Evolutionary conservation across 1,140 invertebrate genomes (phyloP).

Genomic region (Pinna nobilis): DNA sequence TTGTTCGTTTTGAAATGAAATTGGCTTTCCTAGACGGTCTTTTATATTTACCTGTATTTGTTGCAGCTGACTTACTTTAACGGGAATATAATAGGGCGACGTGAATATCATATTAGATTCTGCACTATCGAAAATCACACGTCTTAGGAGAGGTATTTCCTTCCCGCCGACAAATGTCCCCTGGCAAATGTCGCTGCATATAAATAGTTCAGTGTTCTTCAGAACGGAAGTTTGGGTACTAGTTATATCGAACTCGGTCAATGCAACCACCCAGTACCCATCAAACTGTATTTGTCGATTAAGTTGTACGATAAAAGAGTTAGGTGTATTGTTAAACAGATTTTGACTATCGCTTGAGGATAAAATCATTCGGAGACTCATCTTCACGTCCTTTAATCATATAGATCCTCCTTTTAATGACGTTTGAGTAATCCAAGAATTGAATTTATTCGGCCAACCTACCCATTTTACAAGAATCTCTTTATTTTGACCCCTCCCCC

Average conservation of each 20-base stretch:
- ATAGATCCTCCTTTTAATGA: not conserved
- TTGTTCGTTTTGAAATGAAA: slow-evolving; percentile 8
- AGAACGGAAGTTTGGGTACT: not conserved
- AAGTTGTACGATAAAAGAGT: slow-evolving; percentile 21
- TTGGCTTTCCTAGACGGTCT: not conserved
- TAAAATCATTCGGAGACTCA: slow-evolving; percentile 17
- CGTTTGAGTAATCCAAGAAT: slow-evolving; percentile 1
- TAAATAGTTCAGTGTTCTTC: slow-evolving; percentile 12
- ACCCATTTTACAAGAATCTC: not conserved
- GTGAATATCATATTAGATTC: slow-evolving; percentile 5
- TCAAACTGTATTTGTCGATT: not conserved
- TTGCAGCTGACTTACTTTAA: not conserved
- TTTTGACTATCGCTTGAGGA: not conserved
- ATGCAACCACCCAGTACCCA: slow-evolving; percentile 7
- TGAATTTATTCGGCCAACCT: slow-evolving; percentile 9
- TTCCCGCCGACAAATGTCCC: slow-evolving; percentile 16
- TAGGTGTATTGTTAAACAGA: slow-evolving; percentile 4
- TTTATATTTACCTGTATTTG: slow-evolving; percentile 22
- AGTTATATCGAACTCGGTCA: slow-evolving; percentile 16
- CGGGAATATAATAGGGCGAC: slow-evolving; percentile 17
- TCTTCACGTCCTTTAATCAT: not conserved
- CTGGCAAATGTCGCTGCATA: slow-evolving; percentile 18
- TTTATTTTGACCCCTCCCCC: not conserved
- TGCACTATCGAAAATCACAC: not conserved
- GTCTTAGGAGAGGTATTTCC: slow-evolving; percentile 20